Base-by-base conservation (phyloP, 2,797 vertebrate species). In the Acanthornis magna region DNA sequence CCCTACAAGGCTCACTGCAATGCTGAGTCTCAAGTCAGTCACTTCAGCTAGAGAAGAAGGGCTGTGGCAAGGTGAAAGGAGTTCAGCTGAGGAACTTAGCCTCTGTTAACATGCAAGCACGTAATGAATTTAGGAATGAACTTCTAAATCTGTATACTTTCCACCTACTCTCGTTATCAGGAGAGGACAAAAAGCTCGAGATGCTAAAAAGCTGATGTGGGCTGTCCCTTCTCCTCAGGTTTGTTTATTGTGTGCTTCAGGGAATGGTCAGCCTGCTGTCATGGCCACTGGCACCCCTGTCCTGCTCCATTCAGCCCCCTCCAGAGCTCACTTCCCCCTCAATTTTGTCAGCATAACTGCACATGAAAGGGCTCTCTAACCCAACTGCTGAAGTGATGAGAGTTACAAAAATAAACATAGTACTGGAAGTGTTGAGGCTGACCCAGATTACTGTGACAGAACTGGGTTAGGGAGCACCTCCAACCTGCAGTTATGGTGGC, bases 381-480 rank as follows among this genome's bases (percentile, higher is more conserved):
- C 82, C 88, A 91, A 95, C 88, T 73, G 77, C 38, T 91, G 90
- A 95, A 94, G 83, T 88, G 91, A 95, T 53, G 90, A 95, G 90
- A 94, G 90, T n/a, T 95, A 95, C 94, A 85, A 91, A 96, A 96
- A 96, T 95, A 96, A 95, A 91, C 2, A 16, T 93, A 90, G 67
- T 55, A 32, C 73, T 94, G 86, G 18, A 85, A 95, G 93, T 84
- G 91, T 73, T 90, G 94, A 93, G 80, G 80, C 60, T 96, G 96
- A 96, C 96, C 95, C 95, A 96, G 95, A 96, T 96, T 94, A 66
- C 73, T 75, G 67, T 96, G 96, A 96, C 95, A 95, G 95, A 96
- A 96, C 84, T 94, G 90, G 96, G 96, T 95, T 96, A 96, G 91
- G 90, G 53, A 96, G 93, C 91, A 95, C 90, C 95, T 96, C 93